These are phyloP conservation scores for Oncorhynchus masou DNA, from an alignment of 2,113 vertebrate genomes.

Conservation along the genomic window DNA sequence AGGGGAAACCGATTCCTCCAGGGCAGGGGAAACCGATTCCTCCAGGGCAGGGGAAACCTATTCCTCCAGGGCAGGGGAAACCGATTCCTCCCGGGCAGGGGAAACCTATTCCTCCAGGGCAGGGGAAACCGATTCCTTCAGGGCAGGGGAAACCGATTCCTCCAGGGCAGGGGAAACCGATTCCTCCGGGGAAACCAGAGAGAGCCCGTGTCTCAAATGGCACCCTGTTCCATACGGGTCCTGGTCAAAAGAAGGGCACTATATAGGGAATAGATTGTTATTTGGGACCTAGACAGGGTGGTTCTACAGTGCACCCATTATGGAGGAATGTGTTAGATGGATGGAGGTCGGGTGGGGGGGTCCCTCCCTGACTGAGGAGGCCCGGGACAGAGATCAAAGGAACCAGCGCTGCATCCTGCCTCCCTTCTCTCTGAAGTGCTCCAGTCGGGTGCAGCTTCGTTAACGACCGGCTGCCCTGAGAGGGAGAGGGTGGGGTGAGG, in stretches of 20 bases:
- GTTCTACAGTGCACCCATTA: neutral
- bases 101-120: too few relatives aligned
- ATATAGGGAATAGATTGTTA: too few relatives aligned
- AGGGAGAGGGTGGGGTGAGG: slow-evolving; percentile 71
- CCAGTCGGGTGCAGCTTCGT: neutral
- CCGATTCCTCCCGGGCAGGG: too few relatives aligned
- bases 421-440: slow-evolving; percentile 6
- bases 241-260: too few relatives aligned
- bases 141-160: neutral
- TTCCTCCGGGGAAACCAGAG: neutral
- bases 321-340: neutral
- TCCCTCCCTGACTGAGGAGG: neutral
- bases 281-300: neutral
- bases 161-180: too few relatives aligned
- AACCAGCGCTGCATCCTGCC: neutral
- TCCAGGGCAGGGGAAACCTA: too few relatives aligned
- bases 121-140: too few relatives aligned
- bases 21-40: too few relatives aligned
- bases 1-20: too few relatives aligned
- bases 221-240: too few relatives aligned
- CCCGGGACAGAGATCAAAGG: neutral
- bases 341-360: neutral
- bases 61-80: too few relatives aligned
- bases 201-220: too few relatives aligned
- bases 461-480: slow-evolving; percentile 5